A percentile compares a stretch with the other conserved stretches of the same genome.
phyloP scores from a whole-genome alignment of 2,888 invertebrate species.

The Frankliniella fusca region DNA sequence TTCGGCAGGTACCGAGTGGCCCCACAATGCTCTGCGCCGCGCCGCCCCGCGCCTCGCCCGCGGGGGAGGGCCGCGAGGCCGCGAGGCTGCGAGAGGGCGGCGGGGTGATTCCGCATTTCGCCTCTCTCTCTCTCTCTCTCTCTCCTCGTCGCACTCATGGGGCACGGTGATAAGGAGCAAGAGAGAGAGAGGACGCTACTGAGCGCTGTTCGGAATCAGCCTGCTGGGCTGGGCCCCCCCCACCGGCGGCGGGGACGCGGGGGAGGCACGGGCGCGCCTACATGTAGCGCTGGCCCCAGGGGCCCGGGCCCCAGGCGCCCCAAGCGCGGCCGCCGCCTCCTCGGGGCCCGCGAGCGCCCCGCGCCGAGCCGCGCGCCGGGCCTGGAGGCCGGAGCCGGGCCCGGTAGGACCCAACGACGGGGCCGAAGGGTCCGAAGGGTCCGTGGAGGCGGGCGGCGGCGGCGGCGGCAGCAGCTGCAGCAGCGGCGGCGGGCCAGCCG shows the following conservation, averaged over 20 bases:
- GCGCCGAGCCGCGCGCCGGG: neutral
- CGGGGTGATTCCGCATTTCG: too few relatives aligned
- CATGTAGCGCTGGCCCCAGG: neutral
- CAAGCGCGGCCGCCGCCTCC: neutral
- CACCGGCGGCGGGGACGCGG: neutral
- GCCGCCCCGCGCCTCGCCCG: neutral
- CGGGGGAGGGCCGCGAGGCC: too few relatives aligned
- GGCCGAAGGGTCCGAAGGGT: neutral
- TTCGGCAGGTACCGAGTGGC: neutral
- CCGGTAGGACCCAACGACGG: neutral
- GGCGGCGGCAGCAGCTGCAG: neutral
- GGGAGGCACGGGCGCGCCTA: neutral
- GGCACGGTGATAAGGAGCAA: too few relatives aligned
- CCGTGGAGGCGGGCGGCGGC: neutral
- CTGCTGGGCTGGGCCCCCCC: too few relatives aligned
- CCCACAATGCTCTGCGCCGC: slow-evolving; percentile 8
- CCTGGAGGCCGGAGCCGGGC: neutral
- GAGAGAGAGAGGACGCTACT: too few relatives aligned
- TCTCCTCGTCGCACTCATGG: too few relatives aligned
- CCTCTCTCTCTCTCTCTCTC: too few relatives aligned
- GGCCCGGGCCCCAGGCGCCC: neutral
- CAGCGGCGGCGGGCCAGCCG: neutral
- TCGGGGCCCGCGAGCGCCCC: neutral
- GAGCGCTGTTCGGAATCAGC: too few relatives aligned
- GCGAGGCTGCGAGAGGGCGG: too few relatives aligned